A percentile compares a stretch with the other conserved stretches of the same genome.
Conservation (phyloP, 2,888 invertebrate genomes). For the Drosophila borealis region DNA sequence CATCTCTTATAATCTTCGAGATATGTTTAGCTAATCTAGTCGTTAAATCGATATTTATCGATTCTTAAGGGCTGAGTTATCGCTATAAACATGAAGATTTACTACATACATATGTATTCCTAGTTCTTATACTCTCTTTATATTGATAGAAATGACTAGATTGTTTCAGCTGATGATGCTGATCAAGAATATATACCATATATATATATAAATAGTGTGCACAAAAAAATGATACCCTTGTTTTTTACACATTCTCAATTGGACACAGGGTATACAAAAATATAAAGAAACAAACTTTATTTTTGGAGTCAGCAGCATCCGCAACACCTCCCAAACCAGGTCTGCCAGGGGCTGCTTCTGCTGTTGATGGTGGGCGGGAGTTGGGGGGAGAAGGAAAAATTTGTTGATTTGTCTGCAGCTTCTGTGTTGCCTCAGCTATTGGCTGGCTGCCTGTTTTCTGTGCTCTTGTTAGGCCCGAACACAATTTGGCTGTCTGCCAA, state of each 20-base stretch:
- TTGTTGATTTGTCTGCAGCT: conserved; percentile 56
- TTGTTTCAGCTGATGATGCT: too few relatives aligned
- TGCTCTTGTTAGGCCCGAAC: conserved; percentile 56
- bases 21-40: too few relatives aligned
- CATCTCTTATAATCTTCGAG: too few relatives aligned
- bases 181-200: background rate
- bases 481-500: conserved; percentile 62
- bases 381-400: conserved; percentile 15
- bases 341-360: background rate
- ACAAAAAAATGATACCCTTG: background rate
- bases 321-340: conserved; percentile 25
- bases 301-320: conserved; percentile 38
- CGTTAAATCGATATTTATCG: too few relatives aligned
- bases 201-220: background rate
- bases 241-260: background rate
- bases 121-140: too few relatives aligned
- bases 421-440: conserved; percentile 44
- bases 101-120: too few relatives aligned
- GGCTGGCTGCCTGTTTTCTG: conserved; percentile 31
- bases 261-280: background rate
- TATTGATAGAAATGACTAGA: too few relatives aligned
- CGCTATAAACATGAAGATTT: too few relatives aligned
- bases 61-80: too few relatives aligned
- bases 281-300: conserved; percentile 39
- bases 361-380: background rate